Evolutionary conservation across 2,113 vertebrate species (phyloP).

Genomic region (Syrmaticus mikado): DNA sequence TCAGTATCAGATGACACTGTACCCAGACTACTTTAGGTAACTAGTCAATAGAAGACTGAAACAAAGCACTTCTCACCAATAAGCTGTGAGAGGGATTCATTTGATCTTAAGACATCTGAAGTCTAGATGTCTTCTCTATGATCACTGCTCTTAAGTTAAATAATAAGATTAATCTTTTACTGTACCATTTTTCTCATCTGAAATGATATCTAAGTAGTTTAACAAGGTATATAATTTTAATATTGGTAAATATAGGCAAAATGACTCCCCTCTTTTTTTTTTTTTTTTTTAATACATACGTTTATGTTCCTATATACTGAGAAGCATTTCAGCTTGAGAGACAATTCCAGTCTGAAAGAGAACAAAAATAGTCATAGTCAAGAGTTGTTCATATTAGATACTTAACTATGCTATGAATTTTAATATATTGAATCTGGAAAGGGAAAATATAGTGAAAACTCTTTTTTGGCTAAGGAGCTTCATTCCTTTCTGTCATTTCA

Average conservation of each 20-base stretch:
- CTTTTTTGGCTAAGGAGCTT: neutral
- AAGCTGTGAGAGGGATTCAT: neutral
- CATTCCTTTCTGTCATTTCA: neutral
- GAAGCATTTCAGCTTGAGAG: neutral
- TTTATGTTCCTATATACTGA: neutral
- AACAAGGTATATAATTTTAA: neutral
- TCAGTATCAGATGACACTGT: neutral
- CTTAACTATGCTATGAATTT: neutral
- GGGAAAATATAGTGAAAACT: neutral
- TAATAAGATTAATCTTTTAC: neutral
- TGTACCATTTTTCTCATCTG: neutral
- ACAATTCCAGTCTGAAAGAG: neutral
- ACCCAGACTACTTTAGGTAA: neutral
- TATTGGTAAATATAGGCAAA: neutral
- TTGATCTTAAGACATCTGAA: neutral
- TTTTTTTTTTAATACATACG: too few species aligned
- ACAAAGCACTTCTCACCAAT: neutral
- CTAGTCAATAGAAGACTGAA: neutral
- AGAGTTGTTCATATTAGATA: neutral
- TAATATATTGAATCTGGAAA: neutral
- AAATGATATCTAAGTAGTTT: neutral
- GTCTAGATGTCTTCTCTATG: neutral
- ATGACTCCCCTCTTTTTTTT: neutral
- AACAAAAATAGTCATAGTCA: neutral
- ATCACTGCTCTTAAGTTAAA: neutral